Percentiles rank a stretch among this genome's conserved stretches.
Evolutionary conservation across 2,888 invertebrate species (phyloP).

Genomic region (Fragum sueziense): DNA sequence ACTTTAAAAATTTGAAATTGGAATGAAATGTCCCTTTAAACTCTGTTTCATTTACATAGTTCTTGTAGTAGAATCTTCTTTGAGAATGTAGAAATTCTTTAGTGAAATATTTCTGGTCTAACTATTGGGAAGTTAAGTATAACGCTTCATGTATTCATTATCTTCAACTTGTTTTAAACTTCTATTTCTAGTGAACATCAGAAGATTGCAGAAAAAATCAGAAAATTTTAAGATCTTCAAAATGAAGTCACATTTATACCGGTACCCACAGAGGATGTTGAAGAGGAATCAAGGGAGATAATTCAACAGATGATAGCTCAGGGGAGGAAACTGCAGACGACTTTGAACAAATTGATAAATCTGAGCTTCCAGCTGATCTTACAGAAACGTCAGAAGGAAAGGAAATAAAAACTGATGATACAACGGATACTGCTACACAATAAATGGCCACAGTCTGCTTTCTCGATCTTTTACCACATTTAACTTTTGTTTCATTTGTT

Average conservation of each 20-base stretch:
- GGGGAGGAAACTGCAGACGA: constrained; percentile 55
- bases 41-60: no score
- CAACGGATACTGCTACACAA: not conserved
- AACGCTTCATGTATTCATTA: no score
- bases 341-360: constrained; percentile 57
- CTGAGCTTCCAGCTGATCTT: constrained; percentile 46
- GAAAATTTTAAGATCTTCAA: constrained; percentile 63
- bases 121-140: no score
- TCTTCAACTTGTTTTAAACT: no score
- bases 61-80: no score
- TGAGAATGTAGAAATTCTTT: no score
- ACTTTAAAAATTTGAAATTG: no score
- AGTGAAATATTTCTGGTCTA: no score
- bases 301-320: constrained; percentile 16
- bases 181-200: constrained; percentile 66
- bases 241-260: constrained; percentile 11
- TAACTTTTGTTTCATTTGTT: not conserved
- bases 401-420: not conserved
- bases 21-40: no score
- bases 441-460: not conserved
- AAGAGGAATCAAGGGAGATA: constrained; percentile 6
- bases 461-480: not conserved
- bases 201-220: constrained; percentile 66
- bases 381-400: constrained; percentile 22
- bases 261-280: not conserved